A percentile compares a stretch with the other conserved stretches of the same genome.
Conservation (phyloP, 1,140 invertebrate genomes). For the Hormaphis cornu region DNA sequence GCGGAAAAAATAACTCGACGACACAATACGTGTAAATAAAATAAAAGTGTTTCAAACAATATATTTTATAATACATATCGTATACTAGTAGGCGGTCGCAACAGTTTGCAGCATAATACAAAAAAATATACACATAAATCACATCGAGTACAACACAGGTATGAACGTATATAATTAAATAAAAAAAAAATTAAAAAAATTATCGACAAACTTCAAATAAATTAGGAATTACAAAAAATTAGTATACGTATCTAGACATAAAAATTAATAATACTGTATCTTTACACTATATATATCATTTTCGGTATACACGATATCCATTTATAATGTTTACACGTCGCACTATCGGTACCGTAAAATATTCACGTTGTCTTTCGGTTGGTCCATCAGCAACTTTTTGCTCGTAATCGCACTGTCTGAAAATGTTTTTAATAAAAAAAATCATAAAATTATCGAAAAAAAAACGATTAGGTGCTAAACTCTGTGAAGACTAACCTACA, state of each 20-base stretch:
- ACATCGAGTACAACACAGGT: slow-evolving; percentile 8
- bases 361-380: slow-evolving; percentile 16
- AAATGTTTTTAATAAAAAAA: background rate
- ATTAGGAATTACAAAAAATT: background rate
- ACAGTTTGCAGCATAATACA: slow-evolving; percentile 3
- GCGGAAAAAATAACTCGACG: background rate
- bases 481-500: too few relatives aligned
- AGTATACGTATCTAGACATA: background rate
- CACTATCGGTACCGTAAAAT: slow-evolving; percentile 1
- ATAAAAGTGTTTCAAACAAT: slow-evolving; percentile 18
- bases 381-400: background rate
- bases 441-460: background rate
- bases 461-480: too few relatives aligned
- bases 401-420: slow-evolving; percentile 7
- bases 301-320: background rate
- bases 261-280: slow-evolving; percentile 28
- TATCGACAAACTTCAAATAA: slow-evolving; percentile 7
- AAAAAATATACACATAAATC: slow-evolving; percentile 3
- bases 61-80: too few relatives aligned
- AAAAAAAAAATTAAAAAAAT: too few relatives aligned
- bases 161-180: too few relatives aligned
- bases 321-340: background rate
- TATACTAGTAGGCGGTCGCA: too few relatives aligned
- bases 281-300: slow-evolving; percentile 9
- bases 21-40: background rate